Evolutionary conservation across 2,888 invertebrate species (phyloP), one percentile per base, ranked within the genome.

Genomic region (Lepetodrilus schrolli): DNA sequence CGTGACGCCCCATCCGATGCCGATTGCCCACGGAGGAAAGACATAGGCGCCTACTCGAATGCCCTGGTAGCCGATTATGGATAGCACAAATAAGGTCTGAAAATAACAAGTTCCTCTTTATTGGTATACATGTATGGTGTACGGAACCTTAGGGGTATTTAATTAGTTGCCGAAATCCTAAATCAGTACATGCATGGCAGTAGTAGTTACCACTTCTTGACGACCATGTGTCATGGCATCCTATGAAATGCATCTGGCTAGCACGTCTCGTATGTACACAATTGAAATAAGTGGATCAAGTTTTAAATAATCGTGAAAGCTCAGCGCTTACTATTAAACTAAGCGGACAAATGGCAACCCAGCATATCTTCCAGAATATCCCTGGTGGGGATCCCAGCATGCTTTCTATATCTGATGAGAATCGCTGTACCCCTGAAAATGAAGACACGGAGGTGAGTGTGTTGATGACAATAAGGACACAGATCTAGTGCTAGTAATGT

Each of bases 311-410:
- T n/a, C n/a, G n/a, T n/a, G n/a, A n/a, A n/a, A n/a, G n/a, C n/a
- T n/a, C n/a, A n/a, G 34, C 75, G 82, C 87, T 82, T 78, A 89
- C 89, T 75, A 88, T 73, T 10, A 89, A 75, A 74, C 87, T 87
- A 23, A 87, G 38, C 1, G 89, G 90, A 76, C 88, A 85, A 30
- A 90, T 84, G 47, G 77, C 80, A 0, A 77, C 78, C 90, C 90
- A 90, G 77, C 90, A 91, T 37, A 88, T 72, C 69, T 84, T 83
- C 90, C 90, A 90, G 78, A 84, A 90, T n/a, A 85, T 73, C 1
- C 86, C 87, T 1, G 90, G 90, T 49, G 82, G 81, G 78, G 82
- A 87, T 5, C 90, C 90, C 21, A 89, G 66, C 90, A 90, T 90
- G 51, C 75, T 77, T 70, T 88, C 74, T 17, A 90, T 83, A 70